phyloP scores from a whole-genome alignment of 1,140 invertebrate species.

The Paraescarpia echinospica region DNA sequence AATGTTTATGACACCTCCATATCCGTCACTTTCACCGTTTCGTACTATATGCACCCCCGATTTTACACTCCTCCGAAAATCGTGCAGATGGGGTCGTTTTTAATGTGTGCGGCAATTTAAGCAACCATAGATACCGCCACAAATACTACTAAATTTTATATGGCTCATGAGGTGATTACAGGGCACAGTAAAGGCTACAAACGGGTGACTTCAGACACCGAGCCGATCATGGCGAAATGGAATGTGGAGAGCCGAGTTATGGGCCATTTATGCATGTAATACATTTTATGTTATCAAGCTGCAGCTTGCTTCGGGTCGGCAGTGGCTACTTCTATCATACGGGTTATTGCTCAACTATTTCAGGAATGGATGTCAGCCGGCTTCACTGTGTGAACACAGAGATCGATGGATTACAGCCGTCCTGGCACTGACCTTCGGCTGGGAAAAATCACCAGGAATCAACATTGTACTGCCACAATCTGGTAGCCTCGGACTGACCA shows the following conservation, averaged over 20 bases:
- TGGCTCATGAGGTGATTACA: not conserved
- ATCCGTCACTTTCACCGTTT: not conserved
- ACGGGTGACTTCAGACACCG: not conserved
- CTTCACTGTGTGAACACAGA: not conserved
- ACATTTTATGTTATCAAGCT: constrained; percentile 1
- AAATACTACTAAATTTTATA: not conserved
- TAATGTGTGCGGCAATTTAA: not conserved
- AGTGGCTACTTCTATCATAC: not conserved
- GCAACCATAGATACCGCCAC: not conserved
- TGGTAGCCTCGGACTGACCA: not conserved
- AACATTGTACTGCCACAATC: not conserved
- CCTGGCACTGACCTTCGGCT: not conserved
- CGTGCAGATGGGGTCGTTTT: not conserved
- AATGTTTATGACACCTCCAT: not conserved
- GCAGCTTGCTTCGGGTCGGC: not conserved
- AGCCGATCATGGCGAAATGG: not conserved
- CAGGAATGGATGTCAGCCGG: not conserved
- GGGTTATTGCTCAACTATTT: not conserved
- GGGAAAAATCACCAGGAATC: not conserved
- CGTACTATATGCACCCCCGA: not conserved
- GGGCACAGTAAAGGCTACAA: not conserved
- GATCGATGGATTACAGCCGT: not conserved
- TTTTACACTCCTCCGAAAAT: not conserved
- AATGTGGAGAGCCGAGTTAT: not conserved
- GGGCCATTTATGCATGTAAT: not conserved